Base-by-base conservation (phyloP, 1,140 invertebrate species). In the Choristoneura fumiferana region DNA sequence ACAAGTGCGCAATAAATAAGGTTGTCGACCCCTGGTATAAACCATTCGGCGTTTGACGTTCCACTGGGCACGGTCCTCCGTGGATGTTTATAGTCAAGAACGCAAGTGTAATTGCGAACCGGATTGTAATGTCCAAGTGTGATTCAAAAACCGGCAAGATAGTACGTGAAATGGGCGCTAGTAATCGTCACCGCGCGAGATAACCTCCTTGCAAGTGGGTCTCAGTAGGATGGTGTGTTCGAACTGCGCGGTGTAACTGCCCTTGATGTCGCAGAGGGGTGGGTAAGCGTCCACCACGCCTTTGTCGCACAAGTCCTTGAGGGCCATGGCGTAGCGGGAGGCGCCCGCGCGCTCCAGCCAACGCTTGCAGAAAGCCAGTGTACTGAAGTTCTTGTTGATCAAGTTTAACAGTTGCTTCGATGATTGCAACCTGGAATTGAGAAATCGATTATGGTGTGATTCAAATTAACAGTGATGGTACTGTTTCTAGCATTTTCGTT, bases 301-400 rank as follows among this genome's bases (percentile, higher is more conserved):
- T 84, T 98, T 99, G 76, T 99, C 98, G 89, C 98, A 99, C 8
- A 99, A 91, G 92, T 99, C 98, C 84, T 99, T 99, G 5, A 99
- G 90, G 3, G 98, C 98, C 96, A 99, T 98, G 69, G 99, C 94
- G 90, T 99, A 99, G 79, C 99, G 98, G 3, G 95, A 97, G 73
- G 98, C 98, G 6, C 98, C 98, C 4, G 97, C 92, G 29, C 98
- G 94, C 89, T 99, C 99, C 71, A 99, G 85, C 99, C 99, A 99
- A 39, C 99, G 95, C 71, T 99, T 97, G 87, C 99, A 99, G 87
- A 99, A 99, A 1, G 99, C 98, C 63, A 99, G 90, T 0, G 99
- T 99, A 53, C 98, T 95, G 84, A 99, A 99, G 84, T 99, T 95
- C 81, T 99, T 97, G 84, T 99, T 99, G 73, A 99, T 99, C n/a